Conservation (phyloP, 2,888 invertebrate genomes). For the Xanthia togata region DNA sequence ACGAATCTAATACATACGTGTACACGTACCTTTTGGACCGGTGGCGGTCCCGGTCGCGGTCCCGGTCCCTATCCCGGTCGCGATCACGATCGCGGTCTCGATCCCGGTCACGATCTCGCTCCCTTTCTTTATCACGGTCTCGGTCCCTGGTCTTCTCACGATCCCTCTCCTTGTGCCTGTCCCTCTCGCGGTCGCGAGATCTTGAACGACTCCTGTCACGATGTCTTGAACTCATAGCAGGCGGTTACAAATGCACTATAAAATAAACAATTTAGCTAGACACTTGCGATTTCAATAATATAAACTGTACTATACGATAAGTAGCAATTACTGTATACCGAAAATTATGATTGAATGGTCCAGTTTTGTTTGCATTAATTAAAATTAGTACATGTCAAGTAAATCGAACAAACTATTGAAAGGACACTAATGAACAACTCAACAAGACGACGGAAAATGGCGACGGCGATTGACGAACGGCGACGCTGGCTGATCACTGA, state of each 20-base stretch:
- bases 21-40: conserved; percentile 87
- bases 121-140: conserved; percentile 74
- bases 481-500: too few species aligned
- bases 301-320: not conserved
- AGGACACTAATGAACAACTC: conserved; percentile 3
- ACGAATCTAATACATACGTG: too few species aligned
- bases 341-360: not conserved
- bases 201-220: conserved; percentile 88
- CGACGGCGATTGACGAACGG: too few species aligned
- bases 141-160: conserved; percentile 74
- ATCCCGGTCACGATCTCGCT: conserved; percentile 68
- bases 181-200: conserved; percentile 80
- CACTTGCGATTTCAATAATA: conserved; percentile 1
- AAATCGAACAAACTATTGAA: not conserved
- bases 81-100: conserved; percentile 82
- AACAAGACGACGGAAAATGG: too few species aligned
- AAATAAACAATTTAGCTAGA: conserved; percentile 5
- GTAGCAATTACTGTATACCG: not conserved
- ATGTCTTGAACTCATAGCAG: conserved; percentile 89
- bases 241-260: not conserved
- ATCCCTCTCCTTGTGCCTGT: conserved; percentile 81
- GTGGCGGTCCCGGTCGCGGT: conserved; percentile 81
- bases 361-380: not conserved
- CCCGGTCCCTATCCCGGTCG: conserved; percentile 82
- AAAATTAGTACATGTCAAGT: not conserved